Percentiles rank a stretch among this genome's conserved stretches.
phyloP scores from a whole-genome alignment of 2,113 vertebrate species.

The Abramis brama region DNA sequence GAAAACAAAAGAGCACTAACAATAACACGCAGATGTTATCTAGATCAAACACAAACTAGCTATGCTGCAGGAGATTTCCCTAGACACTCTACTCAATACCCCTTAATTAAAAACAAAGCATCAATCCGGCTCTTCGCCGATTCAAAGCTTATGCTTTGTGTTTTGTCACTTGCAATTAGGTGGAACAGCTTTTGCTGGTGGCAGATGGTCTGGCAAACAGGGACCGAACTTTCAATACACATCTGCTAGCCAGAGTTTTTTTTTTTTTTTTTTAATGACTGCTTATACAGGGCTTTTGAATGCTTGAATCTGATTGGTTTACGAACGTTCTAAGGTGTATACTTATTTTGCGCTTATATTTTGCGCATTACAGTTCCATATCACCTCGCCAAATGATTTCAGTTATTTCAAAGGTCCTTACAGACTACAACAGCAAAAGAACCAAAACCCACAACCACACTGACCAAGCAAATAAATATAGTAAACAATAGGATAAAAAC shows the following conservation, averaged over 20 bases:
- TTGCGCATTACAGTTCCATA: too few species aligned
- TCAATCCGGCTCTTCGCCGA: slow-evolving; percentile 21
- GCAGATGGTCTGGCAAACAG: slow-evolving; percentile 34
- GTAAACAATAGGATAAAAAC: too few species aligned
- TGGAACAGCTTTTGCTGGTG: slow-evolving; percentile 29
- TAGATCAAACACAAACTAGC: slow-evolving; percentile 17
- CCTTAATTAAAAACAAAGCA: slow-evolving; percentile 40
- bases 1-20: slow-evolving; percentile 23
- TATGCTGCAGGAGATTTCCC: slow-evolving; percentile 29
- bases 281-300: not conserved
- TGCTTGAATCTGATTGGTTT: too few species aligned
- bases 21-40: slow-evolving; percentile 30
- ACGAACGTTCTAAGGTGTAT: too few species aligned
- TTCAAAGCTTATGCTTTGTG: slow-evolving; percentile 31
- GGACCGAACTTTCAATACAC: not conserved
- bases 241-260: slow-evolving; percentile 22
- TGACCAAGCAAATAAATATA: too few species aligned
- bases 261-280: not conserved
- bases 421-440: too few species aligned
- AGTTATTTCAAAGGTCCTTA: too few species aligned
- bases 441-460: too few species aligned
- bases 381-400: too few species aligned
- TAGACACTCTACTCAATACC: not conserved
- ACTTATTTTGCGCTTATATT: too few species aligned
- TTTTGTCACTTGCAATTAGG: slow-evolving; percentile 29